These are phyloP conservation scores for Lepisosteus osseus DNA, from an alignment of 2,113 vertebrate genomes.

Conservation along the genomic window DNA sequence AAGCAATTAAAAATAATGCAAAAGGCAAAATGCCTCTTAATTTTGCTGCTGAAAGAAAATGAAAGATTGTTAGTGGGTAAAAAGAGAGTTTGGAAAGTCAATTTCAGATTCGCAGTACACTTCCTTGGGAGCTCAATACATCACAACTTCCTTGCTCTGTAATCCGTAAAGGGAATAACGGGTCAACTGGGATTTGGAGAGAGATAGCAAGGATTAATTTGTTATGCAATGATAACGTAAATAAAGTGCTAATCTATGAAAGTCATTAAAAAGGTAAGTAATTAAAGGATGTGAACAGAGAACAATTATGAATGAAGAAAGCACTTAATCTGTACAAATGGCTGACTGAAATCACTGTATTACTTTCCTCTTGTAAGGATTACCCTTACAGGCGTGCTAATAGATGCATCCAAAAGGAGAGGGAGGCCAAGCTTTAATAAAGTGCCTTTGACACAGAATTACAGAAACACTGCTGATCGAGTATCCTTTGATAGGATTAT, in stretches of 20 bases:
- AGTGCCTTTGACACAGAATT: constrained; percentile 36
- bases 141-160: neutral
- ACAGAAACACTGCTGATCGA: constrained; percentile 25
- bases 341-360: constrained; percentile 35
- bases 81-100: constrained; percentile 2
- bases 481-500: constrained; percentile 54
- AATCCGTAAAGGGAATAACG: neutral
- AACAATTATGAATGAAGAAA: constrained; percentile 38
- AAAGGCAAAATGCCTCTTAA: constrained; percentile 19
- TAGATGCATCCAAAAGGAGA: constrained; percentile 46
- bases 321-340: constrained; percentile 40
- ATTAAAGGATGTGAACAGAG: constrained; percentile 38
- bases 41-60: constrained; percentile 15
- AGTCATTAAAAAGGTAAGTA: constrained; percentile 42
- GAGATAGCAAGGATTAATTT: constrained; percentile 28
- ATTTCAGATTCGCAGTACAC: constrained; percentile 9
- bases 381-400: constrained; percentile 41
- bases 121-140: neutral
- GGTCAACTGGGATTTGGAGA: constrained; percentile 13
- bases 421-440: constrained; percentile 37
- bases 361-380: constrained; percentile 38
- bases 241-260: constrained; percentile 37
- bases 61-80: constrained; percentile 12
- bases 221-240: constrained; percentile 37
- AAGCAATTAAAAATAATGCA: constrained; percentile 21